These are phyloP conservation scores for Podarcis siculus DNA, from an alignment of 2,797 vertebrate genomes.

Conservation along the genomic window DNA sequence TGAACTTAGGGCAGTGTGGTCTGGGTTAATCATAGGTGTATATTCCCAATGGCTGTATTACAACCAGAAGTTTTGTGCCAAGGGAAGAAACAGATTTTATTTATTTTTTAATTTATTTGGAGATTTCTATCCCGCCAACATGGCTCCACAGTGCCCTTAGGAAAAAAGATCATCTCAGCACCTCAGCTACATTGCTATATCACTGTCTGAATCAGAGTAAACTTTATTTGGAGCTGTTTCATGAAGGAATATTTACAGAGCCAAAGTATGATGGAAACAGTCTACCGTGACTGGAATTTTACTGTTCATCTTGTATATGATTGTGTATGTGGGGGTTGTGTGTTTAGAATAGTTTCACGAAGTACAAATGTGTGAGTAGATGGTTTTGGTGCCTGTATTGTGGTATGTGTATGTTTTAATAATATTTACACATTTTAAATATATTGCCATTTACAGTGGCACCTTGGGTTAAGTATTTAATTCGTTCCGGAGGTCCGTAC, in stretches of 20 bases:
- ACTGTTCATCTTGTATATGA: not conserved
- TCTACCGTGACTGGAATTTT: not conserved
- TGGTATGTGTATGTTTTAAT: too few relatives aligned
- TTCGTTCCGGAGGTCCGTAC: too few relatives aligned
- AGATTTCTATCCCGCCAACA: not conserved
- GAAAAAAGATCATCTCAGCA: not conserved
- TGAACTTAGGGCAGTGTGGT: not conserved
- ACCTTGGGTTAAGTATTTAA: too few relatives aligned
- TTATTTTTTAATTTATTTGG: not conserved
- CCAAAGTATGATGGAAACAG: not conserved
- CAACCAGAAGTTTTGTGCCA: not conserved
- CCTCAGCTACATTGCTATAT: not conserved
- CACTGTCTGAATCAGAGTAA: not conserved
- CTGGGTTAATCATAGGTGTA: constrained; percentile 19
- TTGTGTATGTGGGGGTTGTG: not conserved
- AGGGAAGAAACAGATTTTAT: not conserved
- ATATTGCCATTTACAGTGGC: too few relatives aligned
- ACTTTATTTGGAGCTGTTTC: not conserved
- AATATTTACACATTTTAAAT: too few relatives aligned
- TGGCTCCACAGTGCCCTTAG: not conserved
- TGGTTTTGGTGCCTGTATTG: too few relatives aligned
- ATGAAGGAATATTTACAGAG: not conserved
- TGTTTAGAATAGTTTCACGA: not conserved
- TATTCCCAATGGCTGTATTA: not conserved
- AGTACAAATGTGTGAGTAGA: too few relatives aligned